Evolutionary conservation across 92 coral and sea anemone genomes (phyloP), one percentile per base, ranked within the genome.

Genomic region (Parazoanthus swiftii): DNA sequence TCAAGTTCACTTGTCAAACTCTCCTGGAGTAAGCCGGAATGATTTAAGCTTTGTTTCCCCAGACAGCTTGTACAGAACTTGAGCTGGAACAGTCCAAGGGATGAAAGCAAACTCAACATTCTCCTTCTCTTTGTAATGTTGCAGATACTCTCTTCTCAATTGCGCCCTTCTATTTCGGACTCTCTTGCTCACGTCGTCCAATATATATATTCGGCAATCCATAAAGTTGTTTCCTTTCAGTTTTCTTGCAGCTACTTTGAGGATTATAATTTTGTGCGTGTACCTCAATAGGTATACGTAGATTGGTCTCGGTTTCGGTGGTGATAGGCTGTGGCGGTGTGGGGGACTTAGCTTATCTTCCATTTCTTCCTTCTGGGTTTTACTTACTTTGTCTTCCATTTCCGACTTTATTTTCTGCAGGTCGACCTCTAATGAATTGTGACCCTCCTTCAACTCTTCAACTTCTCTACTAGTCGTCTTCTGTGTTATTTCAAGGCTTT

Each of bases 181-280:
- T 18, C 38, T 35, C 67, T 88, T 80, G 33, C 79, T 78, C 8
- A 88, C 56, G 46, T 88, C 90, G 74, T 88, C 86, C 37, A 66
- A 71, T 18, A 88, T 80, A 46, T 59, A 81, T n/a, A 81, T 88
- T 79, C 37, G 81, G 10, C 76, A 36, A 54, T 50, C 82, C 29
- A 70, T 18, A 81, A 81, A 88, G 21, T 85, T 51, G 13, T 73
- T 72, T 7, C 81, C 82, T n/a, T 74, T 74, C 21, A 70, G 77
- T 0, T 63, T 39, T 54, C 43, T 88, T 5, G 83, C 78, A 2
- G 83, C 89, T 0, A 46, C 81, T 72, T 77, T 86, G 3, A 86
- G 42, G 37, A 77, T 86, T 58, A 39, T 74, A 8, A 33, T 54
- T 74, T 54, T 86, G 25, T 80, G 74, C 0, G 80, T 67, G 20